Evolutionary conservation across 2,888 invertebrate genomes (phyloP), one percentile per base, ranked within the genome.

Genomic region (Nemurella pictetii): DNA sequence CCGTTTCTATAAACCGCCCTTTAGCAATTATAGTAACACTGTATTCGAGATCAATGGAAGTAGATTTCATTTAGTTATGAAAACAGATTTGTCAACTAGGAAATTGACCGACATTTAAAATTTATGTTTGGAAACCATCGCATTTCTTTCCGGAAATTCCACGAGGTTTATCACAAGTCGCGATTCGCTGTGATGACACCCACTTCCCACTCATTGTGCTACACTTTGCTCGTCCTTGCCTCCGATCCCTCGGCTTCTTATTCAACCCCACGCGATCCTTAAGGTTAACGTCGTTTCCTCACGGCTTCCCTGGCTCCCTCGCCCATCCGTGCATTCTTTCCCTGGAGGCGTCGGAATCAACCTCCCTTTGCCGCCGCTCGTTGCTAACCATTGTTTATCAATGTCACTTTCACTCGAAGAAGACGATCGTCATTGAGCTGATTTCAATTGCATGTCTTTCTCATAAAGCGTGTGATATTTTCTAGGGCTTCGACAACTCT

Each of bases 241-340:
- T 9, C 27, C 3, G 72, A 72, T 26, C 29, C 82, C 82, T 29
- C 26, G 28, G 72, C 12, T 81, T 82, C 72, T n/a, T 72, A 82
- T 82, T 82, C 82, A 82, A 36, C 82, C 81, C 82, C 82, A 78
- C 78, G 82, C 72, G 55, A 82, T 82, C 82, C 82, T 82, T 82
- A 82, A 29, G 80, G 55, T 35, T 80, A 84, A 84, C 84, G 78
- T 84, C 75, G 78, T 84, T 84, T 84, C 84, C 84, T 84, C 84
- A 84, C 29, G 84, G 84, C 36, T 84, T 84, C 78, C 74, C 74
- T 84, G 32, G 20, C 35, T 9, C n/a, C 36, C 80, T 12, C 32
- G 1, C 36, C 32, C n/a, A 5, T 26, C 75, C 28, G 28, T 20
- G 55, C 29, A 75, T 29, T 29, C 75, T 75, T 75, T 75, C 29